phyloP scores from a whole-genome alignment of 2,888 invertebrate genomes.

The Steromphala cineraria region DNA sequence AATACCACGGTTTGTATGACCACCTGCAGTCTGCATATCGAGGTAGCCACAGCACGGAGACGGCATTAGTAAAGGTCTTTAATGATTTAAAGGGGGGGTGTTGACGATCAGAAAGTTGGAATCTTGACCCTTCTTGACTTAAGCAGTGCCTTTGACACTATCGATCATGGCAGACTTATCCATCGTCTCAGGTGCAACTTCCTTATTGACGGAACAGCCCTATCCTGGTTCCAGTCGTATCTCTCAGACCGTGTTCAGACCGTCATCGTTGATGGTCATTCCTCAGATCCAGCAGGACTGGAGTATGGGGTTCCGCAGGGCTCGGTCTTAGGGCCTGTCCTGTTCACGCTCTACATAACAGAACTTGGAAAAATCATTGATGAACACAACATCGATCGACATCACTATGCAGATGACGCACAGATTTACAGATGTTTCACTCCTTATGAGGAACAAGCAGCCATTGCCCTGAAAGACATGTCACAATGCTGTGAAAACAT shows the following conservation, averaged over 20 bases:
- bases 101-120: not conserved
- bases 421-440: not conserved
- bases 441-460: not conserved
- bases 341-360: not conserved
- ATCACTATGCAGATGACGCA: not conserved
- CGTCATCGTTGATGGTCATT: not conserved
- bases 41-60: not conserved
- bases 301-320: conserved; percentile 18
- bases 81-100: not conserved
- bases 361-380: not conserved
- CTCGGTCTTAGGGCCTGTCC: conserved; percentile 13
- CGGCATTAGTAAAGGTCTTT: not conserved
- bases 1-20: not conserved
- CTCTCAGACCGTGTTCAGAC: not conserved
- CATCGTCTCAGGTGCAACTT: not conserved
- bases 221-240: conserved; percentile 12
- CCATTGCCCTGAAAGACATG: not conserved
- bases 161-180: not conserved
- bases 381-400: not conserved
- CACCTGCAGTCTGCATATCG: not conserved
- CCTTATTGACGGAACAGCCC: not conserved
- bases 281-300: not conserved
- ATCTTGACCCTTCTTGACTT: not conserved
- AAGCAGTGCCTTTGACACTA: not conserved
- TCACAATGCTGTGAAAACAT: not conserved